Percentiles rank a stretch among this genome's conserved stretches.
Conservation (phyloP, 2,113 vertebrate species). For the Boleophthalmus pectinirostris region DNA sequence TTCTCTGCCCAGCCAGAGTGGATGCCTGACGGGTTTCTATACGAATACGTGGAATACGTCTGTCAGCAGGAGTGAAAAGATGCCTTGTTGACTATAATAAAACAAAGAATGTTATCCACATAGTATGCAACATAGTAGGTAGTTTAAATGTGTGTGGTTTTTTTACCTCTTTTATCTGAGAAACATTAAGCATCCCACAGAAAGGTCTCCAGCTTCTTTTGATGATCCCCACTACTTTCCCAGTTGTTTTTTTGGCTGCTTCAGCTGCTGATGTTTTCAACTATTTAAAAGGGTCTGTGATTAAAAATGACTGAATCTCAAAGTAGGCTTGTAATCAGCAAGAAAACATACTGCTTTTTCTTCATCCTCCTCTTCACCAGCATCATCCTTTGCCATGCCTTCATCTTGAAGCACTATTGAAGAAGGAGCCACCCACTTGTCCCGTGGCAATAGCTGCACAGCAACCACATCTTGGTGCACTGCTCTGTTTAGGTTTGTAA, state of each 20-base stretch:
- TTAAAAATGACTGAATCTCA: too few relatives aligned
- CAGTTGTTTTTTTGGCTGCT: slow-evolving; percentile 83
- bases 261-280: slow-evolving; percentile 71
- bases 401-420: slow-evolving; percentile 93
- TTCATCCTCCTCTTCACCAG: slow-evolving; percentile 81
- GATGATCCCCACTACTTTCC: slow-evolving; percentile 92
- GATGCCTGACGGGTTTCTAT: slow-evolving; percentile 94
- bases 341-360: slow-evolving; percentile 58
- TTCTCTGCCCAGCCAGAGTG: slow-evolving; percentile 86
- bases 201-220: slow-evolving; percentile 95
- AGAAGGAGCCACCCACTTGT: slow-evolving; percentile 87
- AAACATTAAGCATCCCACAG: slow-evolving; percentile 93
- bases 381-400: slow-evolving; percentile 82
- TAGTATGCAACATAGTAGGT: neutral
- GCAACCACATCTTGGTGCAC: slow-evolving; percentile 94
- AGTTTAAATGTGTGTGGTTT: too few relatives aligned
- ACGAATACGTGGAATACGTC: slow-evolving; percentile 91
- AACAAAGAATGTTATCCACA: neutral
- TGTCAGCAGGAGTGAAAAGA: slow-evolving; percentile 95
- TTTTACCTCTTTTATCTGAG: slow-evolving; percentile 92
- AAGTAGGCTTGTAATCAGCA: neutral
- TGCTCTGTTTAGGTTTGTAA: slow-evolving; percentile 91
- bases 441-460: slow-evolving; percentile 84
- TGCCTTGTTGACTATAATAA: slow-evolving; percentile 87
- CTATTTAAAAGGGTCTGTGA: slow-evolving; percentile 61